phyloP scores from a whole-genome alignment of 1,140 invertebrate genomes.

The Spodoptera litura region DNA sequence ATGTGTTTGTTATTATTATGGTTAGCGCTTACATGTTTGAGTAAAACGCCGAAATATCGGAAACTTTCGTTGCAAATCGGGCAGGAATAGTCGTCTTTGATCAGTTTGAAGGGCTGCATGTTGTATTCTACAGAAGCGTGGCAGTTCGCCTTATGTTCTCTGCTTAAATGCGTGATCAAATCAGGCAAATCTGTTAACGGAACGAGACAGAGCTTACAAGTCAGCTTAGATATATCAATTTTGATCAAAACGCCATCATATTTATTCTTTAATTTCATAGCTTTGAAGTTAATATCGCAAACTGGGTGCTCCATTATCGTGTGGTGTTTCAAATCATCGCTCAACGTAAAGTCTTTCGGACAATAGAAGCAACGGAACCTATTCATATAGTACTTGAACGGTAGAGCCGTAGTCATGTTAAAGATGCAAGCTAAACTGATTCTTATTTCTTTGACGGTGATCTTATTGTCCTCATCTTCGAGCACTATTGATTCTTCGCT shows the following conservation, averaged over 20 bases:
- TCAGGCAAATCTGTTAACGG: conserved; percentile 56
- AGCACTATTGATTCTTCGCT: conserved; percentile 29
- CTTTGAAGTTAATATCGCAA: conserved; percentile 67
- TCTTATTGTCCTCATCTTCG: conserved; percentile 52
- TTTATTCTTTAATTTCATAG: conserved; percentile 67
- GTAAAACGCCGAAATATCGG: conserved; percentile 68
- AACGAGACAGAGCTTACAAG: conserved; percentile 71
- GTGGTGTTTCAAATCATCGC: conserved; percentile 67
- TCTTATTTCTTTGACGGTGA: conserved; percentile 62
- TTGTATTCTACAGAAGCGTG: conserved; percentile 59
- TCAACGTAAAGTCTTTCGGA: conserved; percentile 67
- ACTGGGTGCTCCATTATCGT: conserved; percentile 62
- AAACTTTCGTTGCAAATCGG: conserved; percentile 67
- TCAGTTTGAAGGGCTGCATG: conserved; percentile 68
- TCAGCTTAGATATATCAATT: conserved; percentile 67
- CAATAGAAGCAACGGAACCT: conserved; percentile 77
- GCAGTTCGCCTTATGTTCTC: conserved; percentile 65
- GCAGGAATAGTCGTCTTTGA: conserved; percentile 69
- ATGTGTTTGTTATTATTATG: conserved; percentile 72
- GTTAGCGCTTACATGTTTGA: conserved; percentile 66
- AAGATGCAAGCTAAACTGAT: conserved; percentile 69
- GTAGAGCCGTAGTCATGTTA: conserved; percentile 74
- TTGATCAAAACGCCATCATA: conserved; percentile 66
- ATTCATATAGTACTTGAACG: conserved; percentile 75
- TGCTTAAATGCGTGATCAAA: conserved; percentile 67